Evolutionary conservation across 2,113 vertebrate genomes (phyloP), one percentile per base, ranked within the genome.

Genomic region (Notothenia coriiceps): DNA sequence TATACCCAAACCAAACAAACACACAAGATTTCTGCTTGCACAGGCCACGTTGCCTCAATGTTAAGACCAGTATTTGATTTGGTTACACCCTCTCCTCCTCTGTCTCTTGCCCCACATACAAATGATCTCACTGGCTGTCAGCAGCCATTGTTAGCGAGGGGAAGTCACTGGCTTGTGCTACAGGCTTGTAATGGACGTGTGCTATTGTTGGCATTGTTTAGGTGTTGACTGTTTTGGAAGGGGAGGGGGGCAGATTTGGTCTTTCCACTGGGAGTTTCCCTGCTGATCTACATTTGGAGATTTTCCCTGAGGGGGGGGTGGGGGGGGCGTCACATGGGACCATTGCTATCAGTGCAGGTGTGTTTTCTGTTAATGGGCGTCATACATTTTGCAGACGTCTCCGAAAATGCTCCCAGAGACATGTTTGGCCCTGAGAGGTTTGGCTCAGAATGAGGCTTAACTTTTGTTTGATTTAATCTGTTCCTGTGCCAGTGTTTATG

Each of bases 81-180:
- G 1, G 40, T 25, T 33, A 6, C 66, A 51, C 70, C 33, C 9
- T 62, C 22, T 29, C 7, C 68, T 35, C 14, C n/a, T 49, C 40
- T 9, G 47, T 9, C 50, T 60, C 61, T 47, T 61, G 29, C 5
- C 77, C 75, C 18, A 15, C 29, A 46, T 64, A 67, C 67, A 75
- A 13, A 82, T 80, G 85, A 88, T 18, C 67, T 90, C 76, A 72
- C 49, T 1, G 35, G 14, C 55, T 76, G 40, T 85, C 63, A 56
- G 73, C 60, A 1, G 47, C 52, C 80, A 77, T 92, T 92, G 91
- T 92, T 76, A 70, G 33, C 1, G 14, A 74, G 82, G 72, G 86
- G 84, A 87, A 91, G 80, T 86, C 70, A 1, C 81, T 80, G 86
- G 82, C 73, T 85, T 72, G 83, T 89, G 91, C 87, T 74, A 14